Evolutionary conservation across 2,797 vertebrate species (phyloP).

Genomic region (Ctenopoma multispine): DNA sequence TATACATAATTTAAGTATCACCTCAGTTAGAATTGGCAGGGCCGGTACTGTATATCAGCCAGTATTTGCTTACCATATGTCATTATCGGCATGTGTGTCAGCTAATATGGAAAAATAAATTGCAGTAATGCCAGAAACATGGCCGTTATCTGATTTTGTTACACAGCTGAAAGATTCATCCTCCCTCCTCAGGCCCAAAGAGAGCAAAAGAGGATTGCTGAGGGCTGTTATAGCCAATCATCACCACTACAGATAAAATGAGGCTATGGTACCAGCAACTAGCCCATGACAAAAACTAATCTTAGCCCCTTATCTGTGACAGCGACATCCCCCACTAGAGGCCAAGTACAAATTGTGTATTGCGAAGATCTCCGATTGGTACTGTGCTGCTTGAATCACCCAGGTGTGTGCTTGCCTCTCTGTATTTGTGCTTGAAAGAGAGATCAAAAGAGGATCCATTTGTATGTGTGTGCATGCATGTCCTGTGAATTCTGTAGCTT

Average conservation of each 20-base stretch:
- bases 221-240: constrained; percentile 57
- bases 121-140: not conserved
- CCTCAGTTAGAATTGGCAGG: not conserved
- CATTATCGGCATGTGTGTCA: not conserved
- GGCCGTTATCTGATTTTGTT: constrained; percentile 42
- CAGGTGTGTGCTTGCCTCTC: constrained; percentile 44
- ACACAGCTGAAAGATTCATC: constrained; percentile 41
- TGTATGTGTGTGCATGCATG: constrained; percentile 23
- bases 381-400: constrained; percentile 27
- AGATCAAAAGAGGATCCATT: constrained; percentile 46
- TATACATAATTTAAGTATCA: not conserved
- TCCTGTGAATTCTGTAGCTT: constrained; percentile 34
- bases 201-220: constrained; percentile 47
- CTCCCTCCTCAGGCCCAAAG: constrained; percentile 18
- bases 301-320: constrained; percentile 62
- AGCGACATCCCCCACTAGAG: constrained; percentile 43
- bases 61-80: not conserved
- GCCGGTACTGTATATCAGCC: not conserved
- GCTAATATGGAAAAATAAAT: not conserved
- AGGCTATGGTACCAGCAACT: constrained; percentile 44
- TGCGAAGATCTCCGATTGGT: constrained; percentile 27
- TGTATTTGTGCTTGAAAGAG: constrained; percentile 44
- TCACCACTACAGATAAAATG: constrained; percentile 55
- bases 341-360: constrained; percentile 32
- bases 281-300: constrained; percentile 59